Percentiles rank a stretch among this genome's conserved stretches.
Conservation (phyloP, 2,888 invertebrate genomes). For the Chromoteleia sp. region DNA sequence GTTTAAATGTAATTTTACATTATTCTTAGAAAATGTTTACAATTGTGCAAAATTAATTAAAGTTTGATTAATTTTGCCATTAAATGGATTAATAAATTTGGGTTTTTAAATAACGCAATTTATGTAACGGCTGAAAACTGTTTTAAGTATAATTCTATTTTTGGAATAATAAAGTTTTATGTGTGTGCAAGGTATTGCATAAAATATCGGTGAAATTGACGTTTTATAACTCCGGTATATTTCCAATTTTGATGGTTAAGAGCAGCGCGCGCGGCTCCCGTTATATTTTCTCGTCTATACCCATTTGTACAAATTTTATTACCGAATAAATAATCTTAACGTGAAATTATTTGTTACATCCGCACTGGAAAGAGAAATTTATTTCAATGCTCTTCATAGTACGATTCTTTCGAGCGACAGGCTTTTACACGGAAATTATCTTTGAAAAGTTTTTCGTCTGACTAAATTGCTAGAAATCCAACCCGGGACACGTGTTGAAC, state of each 20-base stretch:
- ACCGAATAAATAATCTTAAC: constrained; percentile 5
- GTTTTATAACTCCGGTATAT: constrained; percentile 16
- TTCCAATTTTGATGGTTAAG: constrained; percentile 18
- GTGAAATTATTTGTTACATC: neutral
- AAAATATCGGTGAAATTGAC: constrained; percentile 27
- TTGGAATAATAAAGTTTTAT: constrained; percentile 27
- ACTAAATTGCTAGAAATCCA: neutral
- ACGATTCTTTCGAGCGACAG: neutral
- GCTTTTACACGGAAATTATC: neutral
- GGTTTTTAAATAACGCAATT: neutral
- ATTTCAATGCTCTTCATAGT: neutral
- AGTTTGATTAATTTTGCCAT: no score
- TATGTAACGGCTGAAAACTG: constrained; percentile 7
- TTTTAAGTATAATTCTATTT: constrained; percentile 5
- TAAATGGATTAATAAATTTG: no score
- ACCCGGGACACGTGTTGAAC: constrained; percentile 11
- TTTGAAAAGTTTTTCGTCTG: neutral
- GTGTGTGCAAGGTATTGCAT: constrained; percentile 12
- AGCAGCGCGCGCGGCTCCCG: neutral
- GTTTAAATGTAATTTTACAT: no score
- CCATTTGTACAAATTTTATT: constrained; percentile 20
- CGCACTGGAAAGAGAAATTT: neutral
- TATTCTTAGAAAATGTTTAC: no score
- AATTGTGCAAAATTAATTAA: no score
- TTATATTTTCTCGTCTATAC: constrained; percentile 1